Evolutionary conservation across 2,888 invertebrate genomes (phyloP).

Genomic region (Pegoplata infirma): DNA sequence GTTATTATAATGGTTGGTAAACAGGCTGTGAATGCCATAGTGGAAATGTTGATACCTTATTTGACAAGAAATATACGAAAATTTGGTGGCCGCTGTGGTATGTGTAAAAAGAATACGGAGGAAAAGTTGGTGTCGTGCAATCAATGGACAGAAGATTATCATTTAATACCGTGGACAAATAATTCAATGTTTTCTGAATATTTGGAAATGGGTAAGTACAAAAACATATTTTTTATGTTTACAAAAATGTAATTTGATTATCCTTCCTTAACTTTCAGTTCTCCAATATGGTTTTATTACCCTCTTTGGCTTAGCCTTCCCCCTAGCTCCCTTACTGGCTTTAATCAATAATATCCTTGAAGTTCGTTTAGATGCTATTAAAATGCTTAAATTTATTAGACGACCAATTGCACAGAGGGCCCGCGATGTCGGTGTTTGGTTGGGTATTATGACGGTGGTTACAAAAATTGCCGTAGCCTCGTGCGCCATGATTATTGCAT

Average conservation of each 20-base stretch:
- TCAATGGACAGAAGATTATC: conserved; percentile 88
- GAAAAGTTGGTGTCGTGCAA: conserved; percentile 80
- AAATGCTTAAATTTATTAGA: conserved; percentile 86
- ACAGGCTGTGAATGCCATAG: conserved; percentile 86
- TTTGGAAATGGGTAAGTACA: conserved; percentile 87
- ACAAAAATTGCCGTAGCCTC: conserved; percentile 87
- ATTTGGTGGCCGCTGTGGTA: conserved; percentile 78
- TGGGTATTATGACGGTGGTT: conserved; percentile 85
- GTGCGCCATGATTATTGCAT: conserved; percentile 89
- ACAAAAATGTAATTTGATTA: neutral
- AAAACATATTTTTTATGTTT: neutral
- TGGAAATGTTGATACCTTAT: conserved; percentile 87
- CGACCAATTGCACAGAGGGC: conserved; percentile 87
- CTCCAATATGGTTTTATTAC: conserved; percentile 92
- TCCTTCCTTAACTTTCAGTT: conserved; percentile 79
- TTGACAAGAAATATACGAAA: conserved; percentile 79
- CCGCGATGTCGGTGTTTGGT: conserved; percentile 89
- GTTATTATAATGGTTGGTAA: conserved; percentile 93
- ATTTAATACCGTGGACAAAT: conserved; percentile 82
- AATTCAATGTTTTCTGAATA: conserved; percentile 89
- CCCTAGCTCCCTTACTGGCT: conserved; percentile 89
- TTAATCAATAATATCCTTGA: conserved; percentile 90
- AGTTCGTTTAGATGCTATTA: conserved; percentile 89
- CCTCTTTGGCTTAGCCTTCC: conserved; percentile 91
- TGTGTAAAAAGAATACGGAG: conserved; percentile 74